Conservation (phyloP, 1,140 invertebrate genomes). For the Aphis gossypii region DNA sequence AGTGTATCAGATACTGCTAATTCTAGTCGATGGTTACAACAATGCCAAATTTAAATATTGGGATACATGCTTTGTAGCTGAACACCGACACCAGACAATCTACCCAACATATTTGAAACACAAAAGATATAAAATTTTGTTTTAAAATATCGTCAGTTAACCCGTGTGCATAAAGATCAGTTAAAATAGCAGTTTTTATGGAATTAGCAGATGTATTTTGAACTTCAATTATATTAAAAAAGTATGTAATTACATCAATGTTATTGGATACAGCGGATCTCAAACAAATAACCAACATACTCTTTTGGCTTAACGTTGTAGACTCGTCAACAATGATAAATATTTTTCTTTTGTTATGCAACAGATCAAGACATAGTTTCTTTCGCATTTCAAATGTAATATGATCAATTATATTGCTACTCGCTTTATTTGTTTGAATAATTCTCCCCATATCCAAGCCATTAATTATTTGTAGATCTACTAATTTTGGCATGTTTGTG, state of each 20-base stretch:
- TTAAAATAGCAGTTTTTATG: too few species aligned
- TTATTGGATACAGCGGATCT: neutral
- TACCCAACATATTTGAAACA: too few species aligned
- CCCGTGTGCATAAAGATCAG: too few species aligned
- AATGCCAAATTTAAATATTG: too few species aligned
- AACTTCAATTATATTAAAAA: too few species aligned
- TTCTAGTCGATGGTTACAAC: too few species aligned
- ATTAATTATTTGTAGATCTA: constrained; percentile 35
- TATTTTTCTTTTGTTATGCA: constrained; percentile 17
- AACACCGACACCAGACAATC: too few species aligned
- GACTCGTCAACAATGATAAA: neutral
- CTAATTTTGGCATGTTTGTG: constrained; percentile 12
- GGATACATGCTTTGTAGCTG: too few species aligned
- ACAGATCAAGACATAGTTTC: neutral
- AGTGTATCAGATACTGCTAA: too few species aligned
- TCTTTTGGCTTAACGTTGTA: neutral
- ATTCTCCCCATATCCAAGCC: constrained; percentile 10
- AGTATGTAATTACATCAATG: neutral
- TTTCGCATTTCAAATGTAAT: constrained; percentile 13
- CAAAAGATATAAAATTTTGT: too few species aligned
- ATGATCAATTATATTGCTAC: constrained; percentile 9
- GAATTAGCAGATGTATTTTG: too few species aligned
- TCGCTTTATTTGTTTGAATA: constrained; percentile 9
- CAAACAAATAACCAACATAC: neutral
- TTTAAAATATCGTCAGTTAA: too few species aligned